These are phyloP conservation scores for Bactericera cockerelli DNA, from an alignment of 1,140 invertebrate genomes.

Conservation along the genomic window DNA sequence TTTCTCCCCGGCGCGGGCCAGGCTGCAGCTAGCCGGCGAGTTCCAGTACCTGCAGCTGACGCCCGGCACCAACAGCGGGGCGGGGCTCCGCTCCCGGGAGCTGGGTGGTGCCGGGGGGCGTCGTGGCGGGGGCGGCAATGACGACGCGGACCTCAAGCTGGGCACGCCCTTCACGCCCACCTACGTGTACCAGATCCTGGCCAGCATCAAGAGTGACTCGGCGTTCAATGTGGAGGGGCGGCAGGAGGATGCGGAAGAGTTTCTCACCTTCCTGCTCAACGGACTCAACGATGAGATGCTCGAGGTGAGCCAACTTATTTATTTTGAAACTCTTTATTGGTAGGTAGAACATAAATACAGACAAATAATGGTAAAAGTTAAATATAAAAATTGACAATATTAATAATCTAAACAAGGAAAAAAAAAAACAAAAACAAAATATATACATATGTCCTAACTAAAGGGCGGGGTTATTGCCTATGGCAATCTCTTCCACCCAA, in stretches of 20 bases:
- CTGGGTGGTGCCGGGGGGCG: conserved; percentile 3
- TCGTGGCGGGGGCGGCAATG: neutral
- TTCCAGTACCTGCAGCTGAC: conserved; percentile 22
- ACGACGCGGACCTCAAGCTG: conserved; percentile 21
- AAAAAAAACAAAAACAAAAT: too few species aligned
- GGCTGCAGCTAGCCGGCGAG: conserved; percentile 37
- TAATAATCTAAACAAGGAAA: too few species aligned
- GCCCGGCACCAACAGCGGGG: conserved; percentile 14
- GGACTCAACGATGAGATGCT: conserved; percentile 92
- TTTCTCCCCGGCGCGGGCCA: conserved; percentile 27
- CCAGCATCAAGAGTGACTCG: conserved; percentile 49
- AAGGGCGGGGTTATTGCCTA: too few species aligned
- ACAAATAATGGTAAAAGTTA: too few species aligned
- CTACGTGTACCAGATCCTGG: conserved; percentile 66
- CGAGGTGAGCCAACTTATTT: conserved; percentile 49
- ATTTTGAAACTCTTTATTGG: too few species aligned
- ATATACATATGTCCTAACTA: too few species aligned
- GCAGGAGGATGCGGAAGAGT: conserved; percentile 92
- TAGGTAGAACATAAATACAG: too few species aligned
- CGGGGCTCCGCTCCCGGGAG: conserved; percentile 12
- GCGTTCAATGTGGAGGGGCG: conserved; percentile 57
- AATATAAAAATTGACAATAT: too few species aligned
- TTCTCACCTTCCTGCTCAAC: conserved; percentile 79
- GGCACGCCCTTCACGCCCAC: conserved; percentile 64
- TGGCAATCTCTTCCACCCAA: too few species aligned